Conservation (phyloP, 2,888 invertebrate species). For the Hypomecis atomaria region DNA sequence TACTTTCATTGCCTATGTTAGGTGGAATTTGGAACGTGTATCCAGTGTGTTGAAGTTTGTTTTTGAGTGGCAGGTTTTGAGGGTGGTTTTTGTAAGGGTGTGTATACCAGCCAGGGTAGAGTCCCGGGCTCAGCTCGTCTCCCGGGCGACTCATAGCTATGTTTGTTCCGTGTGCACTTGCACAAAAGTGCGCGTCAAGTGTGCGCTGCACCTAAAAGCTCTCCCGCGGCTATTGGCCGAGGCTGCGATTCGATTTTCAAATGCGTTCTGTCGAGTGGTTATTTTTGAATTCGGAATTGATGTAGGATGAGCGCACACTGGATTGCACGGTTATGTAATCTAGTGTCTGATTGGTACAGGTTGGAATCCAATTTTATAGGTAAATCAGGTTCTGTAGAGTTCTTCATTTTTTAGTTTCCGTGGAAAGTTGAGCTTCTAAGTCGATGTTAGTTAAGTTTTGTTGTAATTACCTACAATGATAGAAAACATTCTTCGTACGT, state of each 20-base stretch:
- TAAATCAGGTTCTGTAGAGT: slow-evolving; percentile 15
- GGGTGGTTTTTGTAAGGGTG: slow-evolving; percentile 57
- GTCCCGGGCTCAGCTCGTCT: slow-evolving; percentile 76
- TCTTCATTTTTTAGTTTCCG: slow-evolving; percentile 6
- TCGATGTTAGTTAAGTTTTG: slow-evolving; percentile 1
- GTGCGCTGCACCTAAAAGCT: slow-evolving; percentile 57
- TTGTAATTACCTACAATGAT: no score
- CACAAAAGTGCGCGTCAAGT: slow-evolving; percentile 61
- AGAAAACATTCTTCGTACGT: background rate
- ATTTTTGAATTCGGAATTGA: slow-evolving; percentile 42
- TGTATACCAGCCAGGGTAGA: slow-evolving; percentile 56
- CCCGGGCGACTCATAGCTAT: slow-evolving; percentile 65
- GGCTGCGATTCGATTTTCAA: slow-evolving; percentile 54
- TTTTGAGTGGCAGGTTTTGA: slow-evolving; percentile 41
- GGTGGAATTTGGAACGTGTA: slow-evolving; percentile 42
- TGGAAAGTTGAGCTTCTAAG: slow-evolving; percentile 4
- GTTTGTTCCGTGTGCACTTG: slow-evolving; percentile 66
- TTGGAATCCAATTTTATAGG: slow-evolving; percentile 26
- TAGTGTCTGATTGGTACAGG: slow-evolving; percentile 34
- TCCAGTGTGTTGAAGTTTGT: slow-evolving; percentile 41
- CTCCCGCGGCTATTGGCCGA: slow-evolving; percentile 50
- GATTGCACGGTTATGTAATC: slow-evolving; percentile 21
- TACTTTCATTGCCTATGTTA: slow-evolving; percentile 44
- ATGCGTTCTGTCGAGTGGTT: slow-evolving; percentile 36
- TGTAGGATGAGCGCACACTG: slow-evolving; percentile 44